Conservation (phyloP, 2,113 vertebrate genomes). For the Gymnobelideus leadbeateri region DNA sequence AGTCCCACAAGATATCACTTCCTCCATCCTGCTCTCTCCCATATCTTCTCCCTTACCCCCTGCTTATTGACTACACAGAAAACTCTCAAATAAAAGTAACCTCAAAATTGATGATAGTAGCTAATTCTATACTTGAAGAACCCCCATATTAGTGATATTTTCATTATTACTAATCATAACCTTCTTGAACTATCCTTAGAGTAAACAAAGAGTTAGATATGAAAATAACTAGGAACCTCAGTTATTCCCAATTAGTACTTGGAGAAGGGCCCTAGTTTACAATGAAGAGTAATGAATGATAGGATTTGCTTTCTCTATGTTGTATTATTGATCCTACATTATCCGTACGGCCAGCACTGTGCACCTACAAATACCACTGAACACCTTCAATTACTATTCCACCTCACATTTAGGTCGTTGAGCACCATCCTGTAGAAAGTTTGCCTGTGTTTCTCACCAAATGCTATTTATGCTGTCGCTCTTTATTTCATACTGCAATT, state of each 20-base stretch:
- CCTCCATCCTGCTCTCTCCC: too few species aligned
- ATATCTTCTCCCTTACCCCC: too few species aligned
- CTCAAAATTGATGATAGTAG: not conserved
- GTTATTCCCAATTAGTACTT: not conserved
- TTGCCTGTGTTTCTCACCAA: not conserved
- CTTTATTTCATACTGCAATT: not conserved
- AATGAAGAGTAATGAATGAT: not conserved
- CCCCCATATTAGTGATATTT: not conserved
- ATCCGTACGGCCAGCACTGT: not conserved
- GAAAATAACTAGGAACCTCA: not conserved
- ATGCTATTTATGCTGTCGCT: not conserved
- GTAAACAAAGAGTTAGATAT: not conserved
- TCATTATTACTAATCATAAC: not conserved
- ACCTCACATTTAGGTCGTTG: not conserved
- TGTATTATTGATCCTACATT: not conserved
- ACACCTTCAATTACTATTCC: not conserved
- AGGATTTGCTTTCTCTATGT: not conserved
- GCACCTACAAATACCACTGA: not conserved
- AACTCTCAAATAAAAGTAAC: not conserved
- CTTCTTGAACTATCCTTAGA: not conserved
- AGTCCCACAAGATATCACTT: too few species aligned
- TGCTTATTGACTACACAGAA: not conserved
- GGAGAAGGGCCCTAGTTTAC: not conserved
- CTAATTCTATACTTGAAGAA: not conserved
- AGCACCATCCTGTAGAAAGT: not conserved